Percentiles rank a stretch among this genome's conserved stretches.
phyloP scores from a whole-genome alignment of 2,888 invertebrate species.

The Luperina testacea region DNA sequence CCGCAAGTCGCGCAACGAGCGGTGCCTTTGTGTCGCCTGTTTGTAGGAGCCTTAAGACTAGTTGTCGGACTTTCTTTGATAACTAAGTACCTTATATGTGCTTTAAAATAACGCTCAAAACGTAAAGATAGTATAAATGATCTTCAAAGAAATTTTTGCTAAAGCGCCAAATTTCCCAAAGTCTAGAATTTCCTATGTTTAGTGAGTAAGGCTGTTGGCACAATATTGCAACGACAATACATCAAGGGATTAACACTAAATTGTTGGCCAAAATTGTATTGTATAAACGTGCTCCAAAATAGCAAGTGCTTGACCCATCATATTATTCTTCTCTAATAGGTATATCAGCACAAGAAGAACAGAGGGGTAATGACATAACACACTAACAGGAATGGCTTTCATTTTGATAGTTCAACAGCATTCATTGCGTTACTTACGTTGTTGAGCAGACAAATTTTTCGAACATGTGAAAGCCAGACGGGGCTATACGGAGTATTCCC shows the following conservation, averaged over 20 bases:
- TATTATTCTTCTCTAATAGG: neutral
- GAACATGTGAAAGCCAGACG: too few species aligned
- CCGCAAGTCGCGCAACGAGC: too few species aligned
- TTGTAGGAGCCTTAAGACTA: too few species aligned
- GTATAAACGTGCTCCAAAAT: neutral
- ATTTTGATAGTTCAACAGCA: neutral
- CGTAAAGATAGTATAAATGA: neutral
- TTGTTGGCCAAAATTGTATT: constrained; percentile 33
- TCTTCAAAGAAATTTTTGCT: constrained; percentile 22
- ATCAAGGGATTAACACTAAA: constrained; percentile 40
- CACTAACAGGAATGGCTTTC: neutral
- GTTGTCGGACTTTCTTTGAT: too few species aligned
- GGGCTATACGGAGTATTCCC: neutral
- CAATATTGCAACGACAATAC: constrained; percentile 21
- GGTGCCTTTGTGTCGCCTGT: too few species aligned
- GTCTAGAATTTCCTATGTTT: constrained; percentile 15
- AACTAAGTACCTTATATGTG: neutral
- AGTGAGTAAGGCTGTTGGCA: constrained; percentile 39
- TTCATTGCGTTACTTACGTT: neutral
- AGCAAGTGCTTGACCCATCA: constrained; percentile 15
- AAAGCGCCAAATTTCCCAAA: constrained; percentile 13
- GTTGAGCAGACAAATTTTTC: too few species aligned
- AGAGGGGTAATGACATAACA: neutral
- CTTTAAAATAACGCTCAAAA: neutral
- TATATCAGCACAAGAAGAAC: neutral